Percentiles rank a stretch among this genome's conserved stretches.
Evolutionary conservation across 2,888 invertebrate species (phyloP).

Genomic region (Coleophora deauratella): DNA sequence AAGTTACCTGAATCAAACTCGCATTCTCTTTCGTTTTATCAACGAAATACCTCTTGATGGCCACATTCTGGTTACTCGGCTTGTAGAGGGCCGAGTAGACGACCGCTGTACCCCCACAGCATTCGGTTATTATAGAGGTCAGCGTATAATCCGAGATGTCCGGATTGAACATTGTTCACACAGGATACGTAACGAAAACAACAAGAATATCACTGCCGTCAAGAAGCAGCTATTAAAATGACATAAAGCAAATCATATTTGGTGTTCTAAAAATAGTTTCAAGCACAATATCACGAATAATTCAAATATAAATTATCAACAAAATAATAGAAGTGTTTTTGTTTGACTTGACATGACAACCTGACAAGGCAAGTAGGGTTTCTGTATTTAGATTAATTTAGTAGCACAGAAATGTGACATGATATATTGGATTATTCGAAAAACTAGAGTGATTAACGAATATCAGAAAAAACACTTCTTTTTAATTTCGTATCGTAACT

Average conservation of each 20-base stretch:
- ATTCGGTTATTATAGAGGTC: constrained; percentile 79
- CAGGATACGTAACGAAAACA: constrained; percentile 9
- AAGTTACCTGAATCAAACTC: constrained; percentile 69
- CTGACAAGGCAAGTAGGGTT: neutral
- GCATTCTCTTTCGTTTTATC: constrained; percentile 79
- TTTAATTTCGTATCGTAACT: too few relatives aligned
- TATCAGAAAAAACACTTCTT: too few relatives aligned
- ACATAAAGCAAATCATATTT: constrained; percentile 16
- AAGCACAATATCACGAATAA: constrained; percentile 9
- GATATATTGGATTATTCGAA: too few relatives aligned
- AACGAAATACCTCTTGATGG: constrained; percentile 84
- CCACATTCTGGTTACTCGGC: constrained; percentile 78
- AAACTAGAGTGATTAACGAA: too few relatives aligned
- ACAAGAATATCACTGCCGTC: neutral
- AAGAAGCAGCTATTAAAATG: constrained; percentile 6
- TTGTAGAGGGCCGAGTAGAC: constrained; percentile 81
- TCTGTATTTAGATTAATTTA: too few relatives aligned
- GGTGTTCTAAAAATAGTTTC: constrained; percentile 16
- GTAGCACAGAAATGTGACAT: too few relatives aligned
- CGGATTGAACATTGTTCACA: constrained; percentile 67
- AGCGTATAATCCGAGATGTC: constrained; percentile 78
- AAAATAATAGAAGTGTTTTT: constrained; percentile 11
- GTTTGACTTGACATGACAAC: constrained; percentile 1
- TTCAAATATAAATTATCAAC: constrained; percentile 16
- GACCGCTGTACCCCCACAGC: constrained; percentile 80